Evolutionary conservation across 2,113 vertebrate species (phyloP).

Genomic region (Ceyx melanurus): DNA sequence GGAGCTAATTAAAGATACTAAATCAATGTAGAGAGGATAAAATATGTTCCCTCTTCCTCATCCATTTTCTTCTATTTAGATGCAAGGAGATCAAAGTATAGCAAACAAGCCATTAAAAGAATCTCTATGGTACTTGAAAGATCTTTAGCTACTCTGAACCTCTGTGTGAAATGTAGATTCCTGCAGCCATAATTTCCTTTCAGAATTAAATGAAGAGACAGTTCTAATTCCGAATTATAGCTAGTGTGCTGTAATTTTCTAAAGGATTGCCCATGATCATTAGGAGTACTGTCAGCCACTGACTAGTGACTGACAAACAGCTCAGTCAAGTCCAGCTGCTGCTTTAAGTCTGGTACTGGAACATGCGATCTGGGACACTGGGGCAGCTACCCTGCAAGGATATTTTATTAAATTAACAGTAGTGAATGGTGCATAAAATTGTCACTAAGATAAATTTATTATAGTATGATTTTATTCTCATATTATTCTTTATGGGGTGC

Average conservation of each 20-base stretch:
- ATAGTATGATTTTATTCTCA: constrained; percentile 16
- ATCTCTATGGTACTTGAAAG: neutral
- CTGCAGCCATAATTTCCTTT: constrained; percentile 32
- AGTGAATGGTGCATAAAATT: constrained; percentile 65
- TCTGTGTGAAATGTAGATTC: neutral
- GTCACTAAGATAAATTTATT: constrained; percentile 59
- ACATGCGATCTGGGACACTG: constrained; percentile 8
- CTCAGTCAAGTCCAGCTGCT: constrained; percentile 50
- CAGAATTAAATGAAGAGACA: constrained; percentile 1
- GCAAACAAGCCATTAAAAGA: neutral
- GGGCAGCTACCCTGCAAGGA: constrained; percentile 39
- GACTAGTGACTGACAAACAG: constrained; percentile 5
- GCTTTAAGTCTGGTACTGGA: neutral
- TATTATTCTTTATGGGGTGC: constrained; percentile 46
- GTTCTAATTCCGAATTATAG: neutral
- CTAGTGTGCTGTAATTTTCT: constrained; percentile 15
- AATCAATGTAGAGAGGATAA: neutral
- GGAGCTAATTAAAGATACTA: neutral
- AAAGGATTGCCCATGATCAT: neutral
- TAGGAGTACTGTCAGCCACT: neutral
- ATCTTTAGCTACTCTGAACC: constrained; percentile 41
- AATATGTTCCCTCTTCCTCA: neutral
- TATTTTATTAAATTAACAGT: constrained; percentile 63
- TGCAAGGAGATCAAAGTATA: neutral
- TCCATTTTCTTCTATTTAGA: neutral